Base-by-base conservation (phyloP, 2,797 vertebrate genomes). In the Silurus lanzhouensis region DNA sequence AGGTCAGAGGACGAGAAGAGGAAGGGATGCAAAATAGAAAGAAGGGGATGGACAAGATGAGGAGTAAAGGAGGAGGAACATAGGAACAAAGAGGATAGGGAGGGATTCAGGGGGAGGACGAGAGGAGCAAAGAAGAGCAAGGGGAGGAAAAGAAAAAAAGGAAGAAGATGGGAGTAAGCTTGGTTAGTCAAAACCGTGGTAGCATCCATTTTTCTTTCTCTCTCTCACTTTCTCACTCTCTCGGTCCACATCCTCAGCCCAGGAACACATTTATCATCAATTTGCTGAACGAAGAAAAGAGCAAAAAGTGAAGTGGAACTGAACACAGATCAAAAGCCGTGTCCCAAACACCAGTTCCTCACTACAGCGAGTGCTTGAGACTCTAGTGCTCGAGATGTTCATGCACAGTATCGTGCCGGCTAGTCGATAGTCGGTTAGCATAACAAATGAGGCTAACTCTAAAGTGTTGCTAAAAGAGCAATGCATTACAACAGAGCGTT, bases 81-180 rank as follows among this genome's bases (percentile, higher is more conserved):
- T 5, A 77, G 66, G 52, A 70, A 38, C 22, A 57, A 76, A 31
- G n/a, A 52, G 22, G 13, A 52, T 52, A 5, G 7, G 20, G 57
- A 66, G 64, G 27, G 17, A 63, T 31, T 9, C 9, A 22, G 63
- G 17, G 52, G 38, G 31, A 44, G 66, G 46, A 48, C 55, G 1
- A 71, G 44, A 71, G 72, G 86, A 84, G 67, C 84, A 75, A 70
- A 78, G 68, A n/a, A 5, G 5, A 75, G 82, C 12, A 81, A 84
- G 60, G 75, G 85, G 61, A 72, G 58, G 58, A 87, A 82, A 17
- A 80, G 46, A 87, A 7, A 84, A 87, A 82, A 85, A 75, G 83
- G 76, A 90, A 83, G 88, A 91, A 85, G 85, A 66, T 68, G 86
- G 87, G 90, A 81, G 84, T 87, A 83, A 86, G 75, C 74, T 91